A percentile compares a stretch with the other conserved stretches of the same genome.
phyloP scores from a whole-genome alignment of 2,113 vertebrate genomes.

The Thinocorus orbignyianus region DNA sequence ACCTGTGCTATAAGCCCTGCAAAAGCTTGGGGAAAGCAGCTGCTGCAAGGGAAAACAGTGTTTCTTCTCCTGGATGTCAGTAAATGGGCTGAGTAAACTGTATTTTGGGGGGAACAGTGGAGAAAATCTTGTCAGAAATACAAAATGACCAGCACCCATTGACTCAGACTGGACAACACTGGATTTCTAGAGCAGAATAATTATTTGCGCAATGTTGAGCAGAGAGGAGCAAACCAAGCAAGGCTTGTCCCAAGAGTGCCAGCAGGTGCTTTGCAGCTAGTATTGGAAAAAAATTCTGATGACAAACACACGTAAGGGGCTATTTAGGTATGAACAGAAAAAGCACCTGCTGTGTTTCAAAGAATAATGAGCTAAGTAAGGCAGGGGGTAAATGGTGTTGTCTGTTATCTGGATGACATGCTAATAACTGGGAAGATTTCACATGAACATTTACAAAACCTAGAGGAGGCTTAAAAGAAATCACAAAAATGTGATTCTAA shows the following conservation, averaged over 20 bases:
- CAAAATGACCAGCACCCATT: accelerated
- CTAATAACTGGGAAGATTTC: slow-evolving; percentile 45
- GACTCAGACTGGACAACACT: neutral
- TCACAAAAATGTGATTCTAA: neutral
- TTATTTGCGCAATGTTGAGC: neutral
- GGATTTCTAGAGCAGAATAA: neutral
- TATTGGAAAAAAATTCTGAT: neutral
- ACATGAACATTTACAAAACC: slow-evolving; percentile 33
- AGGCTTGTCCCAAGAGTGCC: neutral
- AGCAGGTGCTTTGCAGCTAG: slow-evolving; percentile 19
- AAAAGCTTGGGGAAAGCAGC: neutral
- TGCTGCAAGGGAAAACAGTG: neutral
- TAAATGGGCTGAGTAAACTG: neutral
- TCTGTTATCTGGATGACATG: slow-evolving; percentile 40
- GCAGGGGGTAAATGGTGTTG: slow-evolving; percentile 53
- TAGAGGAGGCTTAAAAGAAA: slow-evolving; percentile 9
- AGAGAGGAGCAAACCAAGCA: neutral
- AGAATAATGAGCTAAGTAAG: slow-evolving; percentile 44
- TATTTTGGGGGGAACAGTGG: neutral
- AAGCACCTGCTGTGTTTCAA: slow-evolving; percentile 47
- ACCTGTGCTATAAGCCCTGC: neutral
- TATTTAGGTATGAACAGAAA: slow-evolving; percentile 46
- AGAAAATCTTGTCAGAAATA: neutral
- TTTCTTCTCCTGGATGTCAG: neutral
- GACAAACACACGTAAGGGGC: slow-evolving; percentile 23